phyloP scores from a whole-genome alignment of 2,888 invertebrate species.

The Achlya flavicornis region DNA sequence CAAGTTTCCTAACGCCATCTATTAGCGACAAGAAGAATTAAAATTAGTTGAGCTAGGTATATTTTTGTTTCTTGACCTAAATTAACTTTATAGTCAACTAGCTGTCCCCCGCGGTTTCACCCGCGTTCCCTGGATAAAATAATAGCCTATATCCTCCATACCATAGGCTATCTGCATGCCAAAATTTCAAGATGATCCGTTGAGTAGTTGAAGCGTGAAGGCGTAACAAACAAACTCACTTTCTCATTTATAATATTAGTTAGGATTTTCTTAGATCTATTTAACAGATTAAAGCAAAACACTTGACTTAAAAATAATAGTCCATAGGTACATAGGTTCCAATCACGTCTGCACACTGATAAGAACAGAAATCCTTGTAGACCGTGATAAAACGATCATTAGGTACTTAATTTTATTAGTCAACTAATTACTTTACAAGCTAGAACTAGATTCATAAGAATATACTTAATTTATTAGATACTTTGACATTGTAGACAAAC shows the following conservation, averaged over 20 bases:
- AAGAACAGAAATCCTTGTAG: conserved; percentile 57
- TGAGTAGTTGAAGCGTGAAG: no score
- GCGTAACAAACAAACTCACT: no score
- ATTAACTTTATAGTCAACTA: background rate
- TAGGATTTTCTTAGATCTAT: background rate
- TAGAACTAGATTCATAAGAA: background rate
- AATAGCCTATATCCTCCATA: no score
- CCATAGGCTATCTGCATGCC: no score
- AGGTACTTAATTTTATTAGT: conserved; percentile 44
- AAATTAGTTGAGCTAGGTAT: no score
- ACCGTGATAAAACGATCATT: conserved; percentile 47
- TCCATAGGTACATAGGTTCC: conserved; percentile 36
- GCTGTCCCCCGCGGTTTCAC: no score
- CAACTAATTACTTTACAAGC: background rate
- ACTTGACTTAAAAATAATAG: conserved; percentile 26
- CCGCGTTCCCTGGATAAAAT: no score
- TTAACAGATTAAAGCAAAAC: background rate
- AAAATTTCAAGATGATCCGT: no score
- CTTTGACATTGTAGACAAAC: background rate
- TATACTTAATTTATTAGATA: no score
- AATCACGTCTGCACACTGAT: conserved; percentile 62
- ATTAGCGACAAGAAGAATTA: background rate
- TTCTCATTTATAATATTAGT: no score
- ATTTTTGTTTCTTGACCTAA: background rate
- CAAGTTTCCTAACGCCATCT: background rate